Evolutionary conservation across 2,797 vertebrate genomes (phyloP), one percentile per base, ranked within the genome.

Genomic region (Buceros bicornis): DNA sequence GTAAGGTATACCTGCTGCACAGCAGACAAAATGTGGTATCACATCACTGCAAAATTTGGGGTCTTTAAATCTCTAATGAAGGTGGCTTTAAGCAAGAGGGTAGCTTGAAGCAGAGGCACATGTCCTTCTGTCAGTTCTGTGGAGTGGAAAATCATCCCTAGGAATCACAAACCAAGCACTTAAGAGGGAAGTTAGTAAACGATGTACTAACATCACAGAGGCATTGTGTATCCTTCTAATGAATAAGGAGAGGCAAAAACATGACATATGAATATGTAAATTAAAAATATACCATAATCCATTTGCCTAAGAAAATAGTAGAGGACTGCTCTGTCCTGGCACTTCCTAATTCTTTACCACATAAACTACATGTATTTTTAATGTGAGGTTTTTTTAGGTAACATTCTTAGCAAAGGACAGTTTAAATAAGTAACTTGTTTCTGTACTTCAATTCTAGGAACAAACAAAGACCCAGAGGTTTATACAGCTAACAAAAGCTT

Each of bases 331-430:
- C 43, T 88, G 60, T 58, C 67, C 53, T 24, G 15, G 50, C 53
- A 80, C 31, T 77, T 88, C 29, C 69, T 62, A 93, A 88, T 56
- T 81, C 56, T 72, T 91, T 69, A 81, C 86, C 89, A 71, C 71
- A 56, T 8, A 83, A 51, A 47, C 6, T 28, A 60, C 16, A 51
- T 65, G 21, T 15, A 81, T 87, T 85, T 89, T 80, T 95, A 64
- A 89, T 64, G 50, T 14, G 22, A 43, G 43, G 0, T 21, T 77
- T 89, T 90, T 87, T 92, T 43, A 91, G 85, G 79, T 86, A 86
- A 85, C 0, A 0, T 69, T 42, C 37, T 54, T 56, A 86, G 42
- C 50, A 87, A 86, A 96, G 50, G 72, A 47, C 8, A 77, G 24
- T 71, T 87, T 37, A 89, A 82, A 93, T 5, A 17, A 90, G 50